Conservation (phyloP, 1,140 invertebrate species). For the Anagrus nilaparvatae region DNA sequence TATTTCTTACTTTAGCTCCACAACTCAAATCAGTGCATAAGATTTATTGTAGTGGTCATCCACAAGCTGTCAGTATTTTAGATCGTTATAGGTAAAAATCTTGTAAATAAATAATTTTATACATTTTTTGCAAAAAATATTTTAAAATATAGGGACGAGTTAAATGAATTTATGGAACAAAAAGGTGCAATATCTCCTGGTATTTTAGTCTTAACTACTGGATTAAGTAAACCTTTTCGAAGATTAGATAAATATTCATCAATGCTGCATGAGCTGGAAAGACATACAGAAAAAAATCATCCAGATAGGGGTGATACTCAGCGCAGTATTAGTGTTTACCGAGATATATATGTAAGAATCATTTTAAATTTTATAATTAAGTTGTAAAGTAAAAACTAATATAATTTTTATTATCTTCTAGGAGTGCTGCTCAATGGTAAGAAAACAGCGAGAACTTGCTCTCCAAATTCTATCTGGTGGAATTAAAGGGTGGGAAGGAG, state of each 20-base stretch:
- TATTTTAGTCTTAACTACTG: conserved; percentile 80
- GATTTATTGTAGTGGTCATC: conserved; percentile 85
- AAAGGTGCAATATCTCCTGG: conserved; percentile 73
- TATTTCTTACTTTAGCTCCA: conserved; percentile 81
- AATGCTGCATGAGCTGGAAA: conserved; percentile 87
- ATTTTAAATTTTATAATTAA: conserved; percentile 4
- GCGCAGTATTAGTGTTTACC: conserved; percentile 84
- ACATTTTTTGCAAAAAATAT: conserved; percentile 2
- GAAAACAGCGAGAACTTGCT: conserved; percentile 93
- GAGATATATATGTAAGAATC: conserved; percentile 79
- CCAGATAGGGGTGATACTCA: conserved; percentile 93
- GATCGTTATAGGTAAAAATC: conserved; percentile 73
- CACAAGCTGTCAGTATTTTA: conserved; percentile 80
- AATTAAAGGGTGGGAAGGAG: conserved; percentile 92
- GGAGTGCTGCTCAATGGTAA: conserved; percentile 71
- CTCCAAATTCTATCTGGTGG: conserved; percentile 86
- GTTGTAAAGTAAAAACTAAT: neutral
- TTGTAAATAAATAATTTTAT: neutral
- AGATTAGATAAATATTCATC: conserved; percentile 90
- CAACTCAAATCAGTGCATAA: conserved; percentile 78
- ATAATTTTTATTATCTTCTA: conserved; percentile 30
- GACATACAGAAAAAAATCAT: conserved; percentile 91
- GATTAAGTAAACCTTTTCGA: conserved; percentile 88
- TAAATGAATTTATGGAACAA: conserved; percentile 79
- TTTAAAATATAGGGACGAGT: conserved; percentile 56